Percentiles rank a stretch among this genome's conserved stretches.
phyloP scores from a whole-genome alignment of 2,888 invertebrate species.

The Punctoribates punctum region DNA sequence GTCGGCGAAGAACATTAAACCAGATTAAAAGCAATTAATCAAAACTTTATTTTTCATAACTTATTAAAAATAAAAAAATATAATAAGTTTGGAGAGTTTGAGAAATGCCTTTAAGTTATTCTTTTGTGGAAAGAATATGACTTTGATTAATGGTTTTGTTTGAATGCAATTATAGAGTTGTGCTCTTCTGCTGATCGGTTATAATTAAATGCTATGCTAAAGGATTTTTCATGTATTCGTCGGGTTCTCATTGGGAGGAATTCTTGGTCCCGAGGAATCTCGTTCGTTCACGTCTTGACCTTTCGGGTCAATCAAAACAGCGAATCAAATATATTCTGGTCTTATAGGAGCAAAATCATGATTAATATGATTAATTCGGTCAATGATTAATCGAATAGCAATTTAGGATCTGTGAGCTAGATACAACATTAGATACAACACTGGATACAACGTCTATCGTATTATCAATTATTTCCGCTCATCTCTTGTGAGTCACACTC shows the following conservation, averaged over 20 bases:
- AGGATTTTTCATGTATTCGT: constrained; percentile 24
- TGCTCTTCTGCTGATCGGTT: neutral
- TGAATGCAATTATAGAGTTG: constrained; percentile 30
- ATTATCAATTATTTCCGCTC: constrained; percentile 25
- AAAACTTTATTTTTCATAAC: constrained; percentile 16
- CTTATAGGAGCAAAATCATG: constrained; percentile 11
- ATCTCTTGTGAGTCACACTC: constrained; percentile 9
- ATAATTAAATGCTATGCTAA: constrained; percentile 21
- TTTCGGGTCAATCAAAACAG: neutral
- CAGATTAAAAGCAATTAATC: constrained; percentile 26
- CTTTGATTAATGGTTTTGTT: neutral
- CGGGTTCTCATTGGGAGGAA: constrained; percentile 29
- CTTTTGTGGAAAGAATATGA: constrained; percentile 1
- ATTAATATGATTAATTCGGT: constrained; percentile 8
- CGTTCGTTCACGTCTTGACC: constrained; percentile 29
- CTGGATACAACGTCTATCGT: neutral
- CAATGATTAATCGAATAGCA: constrained; percentile 11
- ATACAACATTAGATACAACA: too few species aligned
- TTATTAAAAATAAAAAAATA: constrained; percentile 25
- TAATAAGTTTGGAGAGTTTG: constrained; percentile 1
- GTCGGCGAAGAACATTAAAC: constrained; percentile 16
- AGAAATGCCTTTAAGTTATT: constrained; percentile 19
- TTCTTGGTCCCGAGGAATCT: neutral
- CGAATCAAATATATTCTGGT: neutral
- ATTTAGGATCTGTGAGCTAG: neutral